Evolutionary conservation across 2,797 vertebrate genomes (phyloP), one percentile per base, ranked within the genome.

Genomic region (Oceanodroma leucorhoa): DNA sequence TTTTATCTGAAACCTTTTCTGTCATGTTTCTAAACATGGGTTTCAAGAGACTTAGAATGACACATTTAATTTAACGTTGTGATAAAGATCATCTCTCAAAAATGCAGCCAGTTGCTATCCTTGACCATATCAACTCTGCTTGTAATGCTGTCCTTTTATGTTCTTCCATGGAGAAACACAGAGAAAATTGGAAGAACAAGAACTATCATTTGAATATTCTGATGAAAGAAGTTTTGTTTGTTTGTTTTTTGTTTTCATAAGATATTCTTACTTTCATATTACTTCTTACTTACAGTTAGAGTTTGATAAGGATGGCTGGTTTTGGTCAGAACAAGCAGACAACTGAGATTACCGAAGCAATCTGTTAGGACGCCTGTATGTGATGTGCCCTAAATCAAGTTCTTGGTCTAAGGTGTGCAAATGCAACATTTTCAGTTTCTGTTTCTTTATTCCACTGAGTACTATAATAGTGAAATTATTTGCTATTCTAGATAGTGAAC

Each of bases 11-110:
- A 94, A 86, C 26, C 2, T 57, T 89, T 94, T 78, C 66, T 95
- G 29, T 91, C 45, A 60, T 61, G 29, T 77, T 91, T 85, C 48
- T 72, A 84, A 93, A 62, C 32, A 84, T 79, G 36, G 2, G 6
- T 93, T 90, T 97, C 34, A 76, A 64, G 24, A 95, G 8, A 57
- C 26, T 87, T 78, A 71, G 58, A 95, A 78, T 77, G 54, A 75
- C 53, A 80, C 6, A 18, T 92, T 95, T 94, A 87, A 84, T 81
- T 90, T 77, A 87, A 86, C 66, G 78, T 79, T 87, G 24, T 89
- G 61, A 91, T 30, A 96, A 75, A 79, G 23, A 91, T 75, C 15
- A 54, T 81, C 26, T 95, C 64, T 92, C 46, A 75, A 60, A 83
- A 85, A 64, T 38, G 21, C 16, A 83, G 27, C 7, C 26, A 45